Base-by-base conservation (phyloP, 2,113 vertebrate genomes). In the Xiphophorus couchianus region DNA sequence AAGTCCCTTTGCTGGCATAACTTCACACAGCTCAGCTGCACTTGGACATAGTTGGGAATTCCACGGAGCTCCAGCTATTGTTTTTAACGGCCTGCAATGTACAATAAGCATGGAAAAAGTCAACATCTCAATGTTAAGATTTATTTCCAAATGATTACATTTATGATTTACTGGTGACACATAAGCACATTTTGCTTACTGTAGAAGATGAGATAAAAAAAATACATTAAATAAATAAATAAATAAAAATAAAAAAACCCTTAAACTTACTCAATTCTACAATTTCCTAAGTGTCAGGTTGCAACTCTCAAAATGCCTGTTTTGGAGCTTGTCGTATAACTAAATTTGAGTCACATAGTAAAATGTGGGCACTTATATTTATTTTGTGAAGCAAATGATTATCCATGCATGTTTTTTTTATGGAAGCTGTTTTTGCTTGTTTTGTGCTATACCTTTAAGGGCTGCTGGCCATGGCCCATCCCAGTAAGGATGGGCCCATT, bases 391-490 rank as follows among this genome's bases (percentile, higher is more conserved):
- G 66, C 33, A 17, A 5, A 10, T 42, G 37, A 5, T 0, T 60
- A 14, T 27, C 39, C 11, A 4, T 8, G 9, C 31, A 6, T 76
- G 71, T 66, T 85, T 66, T 74, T 35, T 37, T 37, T 37, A 48
- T 61, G 19, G 3, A 48, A 48, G 60, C 63, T 73, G 68, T 75
- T 22, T 82, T 86, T 90, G 81, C 87, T 88, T 85, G 80, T 83
- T 64, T 67, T 73, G 86, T 75, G 73, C 87, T 92, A 80, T 85
- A 84, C 81, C 92, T 93, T 93, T 93, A 93, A 93, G 90, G 91
- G 86, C 81, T 81, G 64, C 87, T 81, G 82, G 74, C 78, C 71
- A 64, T 62, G 33, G 90, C 89, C 91, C 90, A 89, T 91, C 90
- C 89, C 90, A 83, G 81, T 73, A 85, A 87, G 90, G 89, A 91